Evolutionary conservation across 2,797 vertebrate genomes (phyloP), one percentile per base, ranked within the genome.

Genomic region (Tympanoctomys barrerae): DNA sequence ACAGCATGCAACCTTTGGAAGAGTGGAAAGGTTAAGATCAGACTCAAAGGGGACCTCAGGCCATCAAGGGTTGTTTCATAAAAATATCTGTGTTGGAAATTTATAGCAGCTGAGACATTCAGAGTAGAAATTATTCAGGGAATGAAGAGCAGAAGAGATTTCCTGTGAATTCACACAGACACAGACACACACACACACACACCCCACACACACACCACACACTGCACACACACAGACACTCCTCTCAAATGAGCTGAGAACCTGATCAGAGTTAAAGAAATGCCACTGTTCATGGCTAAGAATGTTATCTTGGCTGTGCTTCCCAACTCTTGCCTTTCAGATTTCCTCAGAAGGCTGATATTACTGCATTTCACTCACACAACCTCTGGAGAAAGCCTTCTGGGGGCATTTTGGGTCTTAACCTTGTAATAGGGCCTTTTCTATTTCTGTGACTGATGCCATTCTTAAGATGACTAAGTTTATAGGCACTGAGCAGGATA

Each of bases 401-500:
- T 19, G n/a, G 54, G 68, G 79, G 10, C 13, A 5, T 68, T 64
- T 64, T 9, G 12, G 28, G 87, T 89, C 71, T 90, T 85, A 28
- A 64, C 61, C 79, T 96, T 84, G 77, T 59, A 82, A 90, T 12
- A 80, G 28, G 33, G 46, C 9, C n/a, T 70, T 95, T 96, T 93
- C 64, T 88, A 39, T 87, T 81, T 82, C 54, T 13, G 46, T 86
- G n/a, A 49, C 42, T 86, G 71, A 92, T 39, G 49, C 0, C 28
- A 54, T 87, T 89, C 84, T 89, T 80, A 95, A 93, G 84, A 73
- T 87, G 86, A 89, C 49, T 54, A 36, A 62, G 59, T 94, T 82
- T 81, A 39, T 14, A 89, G 82, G 66, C 59, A 89, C 66, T 31
- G 39, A 89, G 66, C 18, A 61, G 83, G 87, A 91, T 22, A 64